Evolutionary conservation across 2,888 invertebrate genomes (phyloP), one percentile per base, ranked within the genome.

Genomic region (Cephus runcator): DNA sequence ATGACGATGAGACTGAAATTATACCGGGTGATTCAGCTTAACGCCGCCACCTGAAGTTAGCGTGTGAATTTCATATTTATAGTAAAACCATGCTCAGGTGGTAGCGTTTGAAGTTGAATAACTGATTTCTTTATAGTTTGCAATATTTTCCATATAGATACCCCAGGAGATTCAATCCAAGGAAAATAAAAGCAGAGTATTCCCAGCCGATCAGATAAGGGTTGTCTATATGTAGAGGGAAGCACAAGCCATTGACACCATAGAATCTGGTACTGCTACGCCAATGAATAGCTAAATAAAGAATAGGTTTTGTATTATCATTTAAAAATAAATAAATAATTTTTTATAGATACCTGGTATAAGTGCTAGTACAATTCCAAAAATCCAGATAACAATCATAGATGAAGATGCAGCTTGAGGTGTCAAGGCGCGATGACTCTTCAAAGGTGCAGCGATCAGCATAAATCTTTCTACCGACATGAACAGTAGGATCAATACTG

Each of bases 391-490:
- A 71, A 92, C 89, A 9, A 92, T 87, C 86, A 95, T 90, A 36
- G 93, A 92, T 68, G 92, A 87, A 69, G 92, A 90, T 68, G 95
- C 93, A 69, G 93, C 92, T 81, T 92, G 92, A n/a, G 92, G 91
- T 79, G 93, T 93, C 78, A 95, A 91, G 69, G 92, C 91, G 73
- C 93, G 92, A 85, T 93, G 93, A 12, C 93, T 92, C 40, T 93
- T 93, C 82, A 94, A 92, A 0, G 94, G 94, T 85, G 93, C 93
- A 1, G 93, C 94, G 81, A 95, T 95, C 76, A 94, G 89, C 81
- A 95, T 88, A 87, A 94, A 95, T 83, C 95, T 92, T 84, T 95
- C 95, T 83, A 95, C 89, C 1, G 95, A 95, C 93, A 96, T 95
- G 86, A 95, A 94, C 1, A 94, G 93, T 81, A 96, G 89, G 79